Percentiles rank a stretch among this genome's conserved stretches.
Conservation (phyloP, 1,140 invertebrate genomes). For the Nilaparvata lugens region DNA sequence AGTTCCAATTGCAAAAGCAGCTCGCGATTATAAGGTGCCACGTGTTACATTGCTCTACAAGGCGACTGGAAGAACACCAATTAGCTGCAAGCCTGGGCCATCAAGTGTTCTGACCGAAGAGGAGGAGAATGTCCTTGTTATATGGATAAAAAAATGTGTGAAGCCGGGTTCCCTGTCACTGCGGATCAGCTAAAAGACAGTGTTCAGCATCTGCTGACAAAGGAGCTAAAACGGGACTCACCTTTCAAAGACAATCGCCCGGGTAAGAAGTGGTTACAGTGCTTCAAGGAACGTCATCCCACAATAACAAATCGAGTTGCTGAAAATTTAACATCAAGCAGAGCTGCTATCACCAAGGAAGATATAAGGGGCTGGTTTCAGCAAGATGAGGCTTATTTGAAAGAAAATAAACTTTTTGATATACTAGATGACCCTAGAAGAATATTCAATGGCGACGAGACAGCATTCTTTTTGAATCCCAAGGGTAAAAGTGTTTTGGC, state of each 20-base stretch:
- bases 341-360: constrained; percentile 24
- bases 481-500: constrained; percentile 16
- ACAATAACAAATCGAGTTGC: constrained; percentile 21
- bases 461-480: constrained; percentile 17
- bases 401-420: constrained; percentile 15
- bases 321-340: constrained; percentile 26
- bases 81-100: neutral
- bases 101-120: neutral
- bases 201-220: constrained; percentile 15
- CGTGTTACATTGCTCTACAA: neutral
- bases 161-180: constrained; percentile 11
- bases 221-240: neutral
- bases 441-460: constrained; percentile 24
- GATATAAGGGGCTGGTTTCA: constrained; percentile 30
- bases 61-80: neutral
- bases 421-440: constrained; percentile 21
- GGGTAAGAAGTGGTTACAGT: constrained; percentile 31
- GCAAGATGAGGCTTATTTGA: constrained; percentile 27
- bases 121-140: neutral
- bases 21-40: neutral
- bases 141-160: constrained; percentile 7
- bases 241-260: constrained; percentile 26
- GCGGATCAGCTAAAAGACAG: constrained; percentile 12
- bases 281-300: constrained; percentile 29
- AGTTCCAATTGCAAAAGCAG: neutral